Percentiles rank a stretch among this genome's conserved stretches.
Conservation (phyloP, 1,140 invertebrate genomes). For the Meloidogyne exigua region DNA sequence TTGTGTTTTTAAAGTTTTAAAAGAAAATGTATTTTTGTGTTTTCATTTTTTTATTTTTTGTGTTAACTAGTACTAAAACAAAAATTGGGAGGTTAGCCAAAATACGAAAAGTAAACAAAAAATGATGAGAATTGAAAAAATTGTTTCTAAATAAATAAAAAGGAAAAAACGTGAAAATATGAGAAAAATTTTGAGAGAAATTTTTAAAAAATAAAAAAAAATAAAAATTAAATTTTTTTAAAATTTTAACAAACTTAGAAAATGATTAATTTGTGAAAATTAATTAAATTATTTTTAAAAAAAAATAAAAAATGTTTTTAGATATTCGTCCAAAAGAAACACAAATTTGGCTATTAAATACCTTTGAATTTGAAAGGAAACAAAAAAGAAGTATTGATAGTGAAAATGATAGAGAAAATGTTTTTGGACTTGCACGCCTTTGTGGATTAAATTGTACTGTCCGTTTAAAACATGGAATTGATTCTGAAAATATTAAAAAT, state of each 20-base stretch:
- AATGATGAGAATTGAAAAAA: slow-evolving; percentile 11
- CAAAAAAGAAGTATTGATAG: not conserved
- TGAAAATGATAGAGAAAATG: not conserved
- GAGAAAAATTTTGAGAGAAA: not conserved
- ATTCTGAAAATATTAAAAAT: slow-evolving; percentile 20
- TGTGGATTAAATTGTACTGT: slow-evolving; percentile 49
- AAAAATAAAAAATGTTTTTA: slow-evolving; percentile 18
- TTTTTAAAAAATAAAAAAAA: not conserved
- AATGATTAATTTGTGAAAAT: not conserved
- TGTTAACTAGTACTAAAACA: not conserved
- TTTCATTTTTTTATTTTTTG: not conserved
- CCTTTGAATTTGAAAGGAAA: slow-evolving; percentile 30
- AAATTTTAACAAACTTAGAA: not conserved
- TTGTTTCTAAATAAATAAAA: slow-evolving; percentile 6
- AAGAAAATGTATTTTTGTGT: not conserved
- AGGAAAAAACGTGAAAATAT: not conserved
- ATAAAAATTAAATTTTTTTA: too few species aligned
- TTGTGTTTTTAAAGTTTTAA: not conserved
- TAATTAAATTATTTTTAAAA: not conserved
- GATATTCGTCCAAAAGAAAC: slow-evolving; percentile 30
- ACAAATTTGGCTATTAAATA: slow-evolving; percentile 40
- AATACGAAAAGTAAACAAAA: slow-evolving; percentile 5
- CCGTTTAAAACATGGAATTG: slow-evolving; percentile 35
- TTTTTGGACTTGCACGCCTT: slow-evolving; percentile 45
- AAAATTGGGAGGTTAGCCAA: slow-evolving; percentile 1